These are phyloP conservation scores for Tetramorium alpestre DNA, from an alignment of 1,140 invertebrate species.

Conservation along the genomic window DNA sequence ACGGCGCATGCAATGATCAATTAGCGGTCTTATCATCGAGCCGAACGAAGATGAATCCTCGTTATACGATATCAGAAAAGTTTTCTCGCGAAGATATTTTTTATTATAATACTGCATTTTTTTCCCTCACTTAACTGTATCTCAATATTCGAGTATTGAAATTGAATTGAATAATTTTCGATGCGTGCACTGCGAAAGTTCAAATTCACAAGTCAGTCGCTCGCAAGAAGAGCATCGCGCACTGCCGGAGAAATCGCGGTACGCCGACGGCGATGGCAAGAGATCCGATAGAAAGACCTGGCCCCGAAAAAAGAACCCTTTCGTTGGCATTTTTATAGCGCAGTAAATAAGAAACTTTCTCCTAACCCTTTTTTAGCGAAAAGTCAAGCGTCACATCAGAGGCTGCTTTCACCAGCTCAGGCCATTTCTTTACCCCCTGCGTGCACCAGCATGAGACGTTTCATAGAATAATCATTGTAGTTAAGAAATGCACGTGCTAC, in stretches of 20 bases:
- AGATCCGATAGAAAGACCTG: slow-evolving; percentile 54
- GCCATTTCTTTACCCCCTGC: slow-evolving; percentile 53
- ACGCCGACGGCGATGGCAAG: background rate
- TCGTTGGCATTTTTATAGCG: slow-evolving; percentile 78
- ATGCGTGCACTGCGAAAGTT: background rate
- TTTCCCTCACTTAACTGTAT: background rate
- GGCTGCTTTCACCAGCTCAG: slow-evolving; percentile 75
- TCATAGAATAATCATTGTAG: background rate
- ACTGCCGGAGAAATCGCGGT: slow-evolving; percentile 21
- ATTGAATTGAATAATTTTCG: background rate
- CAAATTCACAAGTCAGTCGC: background rate
- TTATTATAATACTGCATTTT: background rate
- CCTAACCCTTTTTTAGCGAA: slow-evolving; percentile 80
- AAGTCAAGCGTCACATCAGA: slow-evolving; percentile 74
- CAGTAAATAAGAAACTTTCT: slow-evolving; percentile 82
- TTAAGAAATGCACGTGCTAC: background rate
- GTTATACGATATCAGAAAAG: background rate
- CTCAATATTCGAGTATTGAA: background rate
- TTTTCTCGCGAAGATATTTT: background rate
- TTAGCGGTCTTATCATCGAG: background rate
- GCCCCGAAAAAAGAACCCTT: slow-evolving; percentile 74
- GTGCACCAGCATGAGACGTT: background rate
- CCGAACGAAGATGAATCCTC: background rate
- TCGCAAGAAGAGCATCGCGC: too few species aligned
- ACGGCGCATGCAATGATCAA: background rate